phyloP scores from a whole-genome alignment of 2,888 invertebrate species.

The Buathra laborator region DNA sequence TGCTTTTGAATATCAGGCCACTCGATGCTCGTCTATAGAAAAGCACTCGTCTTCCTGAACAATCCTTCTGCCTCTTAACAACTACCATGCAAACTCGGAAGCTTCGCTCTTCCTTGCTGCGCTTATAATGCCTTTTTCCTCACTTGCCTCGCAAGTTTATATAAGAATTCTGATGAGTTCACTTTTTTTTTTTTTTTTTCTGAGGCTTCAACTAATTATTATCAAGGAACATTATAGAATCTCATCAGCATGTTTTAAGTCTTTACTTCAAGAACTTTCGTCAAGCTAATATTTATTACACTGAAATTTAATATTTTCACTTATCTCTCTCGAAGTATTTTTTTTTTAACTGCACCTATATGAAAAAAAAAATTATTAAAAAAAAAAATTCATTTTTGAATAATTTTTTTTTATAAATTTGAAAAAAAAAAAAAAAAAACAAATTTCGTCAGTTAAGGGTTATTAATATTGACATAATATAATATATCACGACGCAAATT shows the following conservation, averaged over 20 bases:
- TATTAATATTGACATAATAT: too few relatives aligned
- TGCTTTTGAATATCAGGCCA: conserved; percentile 73
- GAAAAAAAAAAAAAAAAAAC: not conserved
- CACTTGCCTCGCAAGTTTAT: conserved; percentile 1
- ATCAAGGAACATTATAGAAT: not conserved
- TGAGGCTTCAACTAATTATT: not conserved
- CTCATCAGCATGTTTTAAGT: not conserved
- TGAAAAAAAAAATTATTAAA: not conserved
- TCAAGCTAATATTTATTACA: not conserved
- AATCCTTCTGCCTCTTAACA: conserved; percentile 52
- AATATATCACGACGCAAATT: too few relatives aligned
- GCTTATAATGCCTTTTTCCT: conserved; percentile 21
- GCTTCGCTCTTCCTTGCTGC: conserved; percentile 32
- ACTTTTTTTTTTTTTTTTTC: not conserved
- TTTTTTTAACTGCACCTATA: not conserved
- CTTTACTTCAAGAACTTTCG: not conserved
- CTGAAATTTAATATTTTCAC: not conserved
- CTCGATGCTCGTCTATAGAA: conserved; percentile 73
- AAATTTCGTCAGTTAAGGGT: not conserved
- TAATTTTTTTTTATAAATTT: not conserved
- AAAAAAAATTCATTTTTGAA: not conserved
- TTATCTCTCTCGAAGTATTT: not conserved
- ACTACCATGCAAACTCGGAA: conserved; percentile 39
- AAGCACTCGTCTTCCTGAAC: conserved; percentile 69
- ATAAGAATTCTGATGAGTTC: not conserved